phyloP scores from a whole-genome alignment of 2,888 invertebrate species.

The Epiblema foenella region DNA sequence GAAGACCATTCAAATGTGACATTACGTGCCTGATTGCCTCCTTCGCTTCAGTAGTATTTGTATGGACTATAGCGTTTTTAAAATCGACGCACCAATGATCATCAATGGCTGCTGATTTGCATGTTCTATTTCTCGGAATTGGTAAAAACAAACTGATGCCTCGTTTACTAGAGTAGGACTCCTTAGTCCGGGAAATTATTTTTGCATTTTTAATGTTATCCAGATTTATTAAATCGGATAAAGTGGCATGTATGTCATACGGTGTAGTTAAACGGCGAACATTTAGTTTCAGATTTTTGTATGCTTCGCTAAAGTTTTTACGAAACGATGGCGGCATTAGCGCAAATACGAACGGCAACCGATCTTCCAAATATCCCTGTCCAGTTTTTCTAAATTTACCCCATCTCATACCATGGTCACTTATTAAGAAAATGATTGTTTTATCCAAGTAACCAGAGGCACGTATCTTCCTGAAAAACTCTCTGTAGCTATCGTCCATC shows the following conservation, averaged over 20 bases:
- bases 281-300: not conserved
- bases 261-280: not conserved
- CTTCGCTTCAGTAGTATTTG: not conserved
- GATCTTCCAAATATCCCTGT: slow-evolving; percentile 5
- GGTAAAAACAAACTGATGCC: slow-evolving; percentile 19
- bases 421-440: slow-evolving; percentile 2
- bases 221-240: slow-evolving; percentile 1
- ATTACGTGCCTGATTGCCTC: not conserved
- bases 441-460: slow-evolving; percentile 9
- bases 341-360: slow-evolving; percentile 16
- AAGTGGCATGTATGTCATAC: slow-evolving; percentile 3
- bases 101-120: slow-evolving; percentile 9
- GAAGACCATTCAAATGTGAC: slow-evolving; percentile 2
- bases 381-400: slow-evolving; percentile 12
- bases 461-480: not conserved
- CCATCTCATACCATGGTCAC: slow-evolving; percentile 5
- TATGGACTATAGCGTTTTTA: not conserved
- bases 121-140: slow-evolving; percentile 9
- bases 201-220: not conserved
- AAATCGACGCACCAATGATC: slow-evolving; percentile 13
- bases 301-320: not conserved
- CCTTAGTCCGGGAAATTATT: not conserved
- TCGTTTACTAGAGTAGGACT: not conserved
- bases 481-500: not conserved
- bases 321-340: slow-evolving; percentile 15